Evolutionary conservation across 2,113 vertebrate genomes (phyloP), one percentile per base, ranked within the genome.

Genomic region (Grammomys dolichurus): DNA sequence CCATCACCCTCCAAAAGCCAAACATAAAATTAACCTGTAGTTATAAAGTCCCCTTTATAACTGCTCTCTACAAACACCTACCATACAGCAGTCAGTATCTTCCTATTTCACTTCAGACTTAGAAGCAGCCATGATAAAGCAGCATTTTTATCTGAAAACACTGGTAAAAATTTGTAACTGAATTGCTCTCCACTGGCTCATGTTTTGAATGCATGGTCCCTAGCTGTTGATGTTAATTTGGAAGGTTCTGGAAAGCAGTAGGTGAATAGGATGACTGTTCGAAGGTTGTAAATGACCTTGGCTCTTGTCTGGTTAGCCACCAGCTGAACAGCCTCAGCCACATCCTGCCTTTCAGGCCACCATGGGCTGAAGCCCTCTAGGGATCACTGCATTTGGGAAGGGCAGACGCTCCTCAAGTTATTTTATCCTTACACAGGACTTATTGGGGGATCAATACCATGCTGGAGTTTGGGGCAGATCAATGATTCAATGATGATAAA

Each of bases 371-470:
- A n/a, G 19, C 19, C 46, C 46, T 70, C 1, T 9, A 36, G 6
- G 3, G 54, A 20, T 26, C 33, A 26, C 31, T 26, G 48, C 94
- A 98, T 97, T 95, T 97, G 98, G 98, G 97, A 97, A 98, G 98
- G 93, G 97, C 86, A 97, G 93, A 95, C 86, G 80, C 1, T 96
- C 96, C 77, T 85, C 78, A 36, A 97, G 96, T 95, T 94, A 96
- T 95, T 96, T 97, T 91, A 96, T 92, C 96, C 72, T 65, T 96
- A 87, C 93, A 97, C 75, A 77, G 76, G 97, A 96, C 97, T 97
- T 95, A 93, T 94, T 97, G 90, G 89, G 89, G 97, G 94, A 92
- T 65, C 89, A 94, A 97, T 80, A 65, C 24, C 92, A 95, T 80
- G 1, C 19, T 0, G 9, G 95, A 87, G 93, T 92, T 92, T n/a